Base-by-base conservation (phyloP, 2,797 vertebrate species). In the Sebastes alutus region DNA sequence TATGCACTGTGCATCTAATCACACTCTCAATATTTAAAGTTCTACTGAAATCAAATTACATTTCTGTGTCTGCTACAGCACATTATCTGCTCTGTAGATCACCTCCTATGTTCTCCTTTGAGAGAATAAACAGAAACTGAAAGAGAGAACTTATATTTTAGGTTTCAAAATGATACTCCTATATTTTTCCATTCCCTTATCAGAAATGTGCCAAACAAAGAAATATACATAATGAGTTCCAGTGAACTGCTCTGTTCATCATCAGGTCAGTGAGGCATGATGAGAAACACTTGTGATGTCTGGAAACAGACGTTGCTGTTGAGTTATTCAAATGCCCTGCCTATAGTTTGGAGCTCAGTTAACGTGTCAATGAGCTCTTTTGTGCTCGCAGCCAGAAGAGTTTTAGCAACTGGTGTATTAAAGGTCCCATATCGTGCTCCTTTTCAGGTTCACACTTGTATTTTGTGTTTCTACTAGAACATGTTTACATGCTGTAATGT, bases 121-220 rank as follows among this genome's bases (percentile, higher is more conserved):
- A 27, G 25, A 59, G 9, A 4, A 29, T n/a, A 22, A 52, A 65
- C 63, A 52, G 16, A 18, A 65, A 65, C 7, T 29, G 22, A 23
- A 54, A 35, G 11, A 0, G 33, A 35, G 11, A 35, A 22, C 42
- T n/a, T 66, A 4, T 66, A 18, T 46, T 29, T 49, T 10, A 20
- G 10, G 23, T 49, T 32, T 52, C 10, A 13, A 20, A 46, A 29
- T 29, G 1, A 7, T 25, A 13, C 3, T 0, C 4, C 23, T 58
- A 4, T 30, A n/a, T 61, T 46, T 18, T 46, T 46, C 42, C 0
- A 18, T 18, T 42, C 0, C 16, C 16, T 20, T 59, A 25, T 29
- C 56, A 29, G 27, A 27, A 59, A 59, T 25, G 7, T 29, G 27
- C 25, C 16, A 2, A 20, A 16, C 27, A 25, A 23, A 23, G 22